Evolutionary conservation across 92 coral and sea anemone genomes (phyloP), one percentile per base, ranked within the genome.

Genomic region (Scolanthus callimorphus): DNA sequence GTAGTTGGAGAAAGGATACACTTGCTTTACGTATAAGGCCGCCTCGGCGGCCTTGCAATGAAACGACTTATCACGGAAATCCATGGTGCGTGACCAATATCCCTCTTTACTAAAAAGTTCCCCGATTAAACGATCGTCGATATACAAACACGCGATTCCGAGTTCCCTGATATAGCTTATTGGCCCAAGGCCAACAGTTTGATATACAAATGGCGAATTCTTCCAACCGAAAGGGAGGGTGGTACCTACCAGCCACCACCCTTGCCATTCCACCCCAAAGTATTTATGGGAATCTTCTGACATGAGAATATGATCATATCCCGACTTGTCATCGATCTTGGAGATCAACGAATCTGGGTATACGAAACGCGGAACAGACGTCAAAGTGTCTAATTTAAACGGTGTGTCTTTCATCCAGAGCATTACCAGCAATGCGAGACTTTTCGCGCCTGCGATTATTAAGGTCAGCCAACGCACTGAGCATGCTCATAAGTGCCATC

Each of bases 151-250:
- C 1, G 82, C 45, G 3, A 80, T 27, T 2, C 71, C 79, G 4
- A 24, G 17, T 9, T 26, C 51, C 13, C 70, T 52, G 53, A 63
- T 10, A 44, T 20, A 53, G 10, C 31, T 20, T 0, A 31, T 60
- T 0, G 54, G 41, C 0, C 26, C 63, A 12, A 39, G 27, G 11
- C 80, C 80, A 21, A 72, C 55, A 15, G 80, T 55, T 27, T 71
- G 80, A 29, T 73, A 73, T 1, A 34, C 15, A 34, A 24, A 73
- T 1, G 73, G 71, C 3, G 73, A 63, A 4, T 45, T 54, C 25
- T 63, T 73, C 81, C 86, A 80, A 3, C 76, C 81, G 30, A 74
- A 65, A 1, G 77, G 77, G 1, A 64, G 48, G 2, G 73, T 73
- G 21, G 58, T 53, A 1, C 24, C 20, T 11, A 73, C 73, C 17